Evolutionary conservation across 2,797 vertebrate genomes (phyloP).

Genomic region (Heliangelus exortis): DNA sequence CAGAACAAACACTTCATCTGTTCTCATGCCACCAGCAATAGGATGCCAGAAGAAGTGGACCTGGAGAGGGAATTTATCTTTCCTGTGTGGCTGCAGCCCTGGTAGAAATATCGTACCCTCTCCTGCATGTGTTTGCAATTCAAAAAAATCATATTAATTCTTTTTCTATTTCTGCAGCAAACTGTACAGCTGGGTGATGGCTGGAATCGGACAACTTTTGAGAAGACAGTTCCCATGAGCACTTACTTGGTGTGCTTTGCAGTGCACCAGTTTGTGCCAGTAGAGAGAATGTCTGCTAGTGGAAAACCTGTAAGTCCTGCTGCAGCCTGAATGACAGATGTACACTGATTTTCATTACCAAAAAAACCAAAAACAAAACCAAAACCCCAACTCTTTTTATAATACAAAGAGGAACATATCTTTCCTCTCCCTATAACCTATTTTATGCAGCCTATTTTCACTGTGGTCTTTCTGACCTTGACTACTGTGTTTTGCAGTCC

Average conservation of each 20-base stretch:
- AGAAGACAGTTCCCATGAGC: slow-evolving; percentile 93
- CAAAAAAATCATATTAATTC: neutral
- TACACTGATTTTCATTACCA: neutral
- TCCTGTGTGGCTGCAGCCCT: neutral
- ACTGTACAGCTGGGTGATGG: neutral
- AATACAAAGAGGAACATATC: neutral
- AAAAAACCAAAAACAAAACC: neutral
- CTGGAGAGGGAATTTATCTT: neutral
- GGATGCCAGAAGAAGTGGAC: neutral
- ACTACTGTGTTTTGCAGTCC: neutral
- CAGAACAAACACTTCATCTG: neutral
- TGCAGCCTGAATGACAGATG: neutral
- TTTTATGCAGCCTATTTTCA: neutral
- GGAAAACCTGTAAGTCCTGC: slow-evolving; percentile 87
- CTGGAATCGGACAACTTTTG: slow-evolving; percentile 83
- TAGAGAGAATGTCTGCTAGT: slow-evolving; percentile 69
- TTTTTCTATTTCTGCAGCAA: slow-evolving; percentile 62
- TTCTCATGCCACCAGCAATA: neutral
- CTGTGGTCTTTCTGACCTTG: neutral
- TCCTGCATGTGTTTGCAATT: neutral
- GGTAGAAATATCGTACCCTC: neutral
- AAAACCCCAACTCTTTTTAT: neutral
- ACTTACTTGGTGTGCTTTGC: slow-evolving; percentile 98
- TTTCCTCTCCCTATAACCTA: neutral
- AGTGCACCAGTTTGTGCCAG: slow-evolving; percentile 84